Evolutionary conservation across 1,140 invertebrate genomes (phyloP).

Genomic region (Drosophila rhopaloa): DNA sequence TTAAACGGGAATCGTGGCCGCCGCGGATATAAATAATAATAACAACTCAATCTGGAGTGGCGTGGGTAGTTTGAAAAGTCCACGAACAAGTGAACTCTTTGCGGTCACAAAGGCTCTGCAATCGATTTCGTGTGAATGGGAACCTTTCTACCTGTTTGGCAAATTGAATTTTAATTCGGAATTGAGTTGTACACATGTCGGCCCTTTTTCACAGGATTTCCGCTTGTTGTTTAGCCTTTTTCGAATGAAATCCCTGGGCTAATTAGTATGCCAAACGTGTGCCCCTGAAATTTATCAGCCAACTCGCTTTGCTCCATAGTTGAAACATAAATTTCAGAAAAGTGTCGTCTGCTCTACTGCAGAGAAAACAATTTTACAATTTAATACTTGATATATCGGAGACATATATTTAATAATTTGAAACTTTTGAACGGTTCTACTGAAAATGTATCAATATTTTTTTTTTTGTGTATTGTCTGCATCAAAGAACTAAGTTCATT

Average conservation of each 20-base stretch:
- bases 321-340: conserved; percentile 56
- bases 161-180: conserved; percentile 77
- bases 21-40: conserved; percentile 64
- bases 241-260: conserved; percentile 27
- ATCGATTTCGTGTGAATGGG: conserved; percentile 17
- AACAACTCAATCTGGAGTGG: conserved; percentile 65
- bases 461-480: conserved; percentile 5
- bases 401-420: too few relatives aligned
- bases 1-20: conserved; percentile 59
- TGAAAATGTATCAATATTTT: neutral
- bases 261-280: conserved; percentile 71
- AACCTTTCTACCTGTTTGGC: conserved; percentile 55
- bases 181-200: conserved; percentile 68
- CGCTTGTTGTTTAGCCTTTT: conserved; percentile 56
- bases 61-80: conserved; percentile 26
- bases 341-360: conserved; percentile 16
- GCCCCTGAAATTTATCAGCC: conserved; percentile 43
- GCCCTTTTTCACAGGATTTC: conserved; percentile 70
- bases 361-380: neutral
- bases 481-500: conserved; percentile 49
- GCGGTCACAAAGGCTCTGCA: conserved; percentile 15
- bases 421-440: too few relatives aligned
- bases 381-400: too few relatives aligned
- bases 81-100: conserved; percentile 29
- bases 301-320: conserved; percentile 9